A percentile compares a stretch with the other conserved stretches of the same genome.
phyloP scores from a whole-genome alignment of 1,140 invertebrate genomes.

The Microvelia longipes region DNA sequence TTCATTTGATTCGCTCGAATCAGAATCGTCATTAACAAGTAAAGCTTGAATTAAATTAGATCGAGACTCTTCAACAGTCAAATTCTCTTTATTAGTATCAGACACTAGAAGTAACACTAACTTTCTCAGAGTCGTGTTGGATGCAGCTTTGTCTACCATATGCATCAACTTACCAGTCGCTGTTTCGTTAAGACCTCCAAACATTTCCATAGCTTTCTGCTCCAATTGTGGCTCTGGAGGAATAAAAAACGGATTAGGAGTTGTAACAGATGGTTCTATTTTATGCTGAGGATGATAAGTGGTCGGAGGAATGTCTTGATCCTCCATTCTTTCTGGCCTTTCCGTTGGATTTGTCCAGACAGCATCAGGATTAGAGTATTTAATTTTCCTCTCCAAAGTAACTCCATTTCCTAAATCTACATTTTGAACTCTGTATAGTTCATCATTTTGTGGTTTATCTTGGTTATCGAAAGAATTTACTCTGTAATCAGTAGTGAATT shows the following conservation, averaged over 20 bases:
- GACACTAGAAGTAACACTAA: slow-evolving; percentile 58
- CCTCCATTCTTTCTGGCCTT: neutral
- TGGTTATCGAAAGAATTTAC: neutral
- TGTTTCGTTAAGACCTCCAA: slow-evolving; percentile 54
- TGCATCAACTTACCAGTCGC: slow-evolving; percentile 55
- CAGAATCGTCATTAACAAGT: slow-evolving; percentile 30
- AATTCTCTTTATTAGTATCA: slow-evolving; percentile 35
- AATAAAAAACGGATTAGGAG: neutral
- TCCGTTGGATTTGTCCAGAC: neutral
- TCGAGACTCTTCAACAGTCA: slow-evolving; percentile 44
- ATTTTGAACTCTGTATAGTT: slow-evolving; percentile 9
- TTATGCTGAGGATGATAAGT: slow-evolving; percentile 9
- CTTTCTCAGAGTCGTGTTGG: slow-evolving; percentile 53
- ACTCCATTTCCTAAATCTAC: slow-evolving; percentile 16
- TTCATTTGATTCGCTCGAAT: slow-evolving; percentile 13
- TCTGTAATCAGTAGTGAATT: neutral
- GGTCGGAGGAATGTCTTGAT: slow-evolving; percentile 2
- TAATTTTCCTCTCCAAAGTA: slow-evolving; percentile 13
- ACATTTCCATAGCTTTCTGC: slow-evolving; percentile 45
- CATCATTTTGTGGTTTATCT: neutral
- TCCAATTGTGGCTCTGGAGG: slow-evolving; percentile 31
- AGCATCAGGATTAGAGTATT: neutral
- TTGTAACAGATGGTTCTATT: neutral
- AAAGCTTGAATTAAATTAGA: slow-evolving; percentile 46
- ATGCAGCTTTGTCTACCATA: slow-evolving; percentile 62